These are phyloP conservation scores for Rotaria sp. DNA, from an alignment of 2,888 invertebrate genomes.

Conservation along the genomic window DNA sequence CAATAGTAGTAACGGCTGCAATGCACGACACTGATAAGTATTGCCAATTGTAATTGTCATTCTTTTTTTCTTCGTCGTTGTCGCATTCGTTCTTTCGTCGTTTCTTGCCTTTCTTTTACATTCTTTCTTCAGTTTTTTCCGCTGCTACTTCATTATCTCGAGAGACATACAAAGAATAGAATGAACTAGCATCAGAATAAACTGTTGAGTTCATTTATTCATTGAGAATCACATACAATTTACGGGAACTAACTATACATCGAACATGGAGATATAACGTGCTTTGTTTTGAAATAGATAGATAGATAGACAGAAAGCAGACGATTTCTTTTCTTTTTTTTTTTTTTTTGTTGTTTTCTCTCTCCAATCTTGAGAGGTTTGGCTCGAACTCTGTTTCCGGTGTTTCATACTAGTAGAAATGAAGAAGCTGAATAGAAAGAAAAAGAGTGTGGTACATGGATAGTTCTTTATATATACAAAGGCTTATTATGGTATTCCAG, in stretches of 20 bases:
- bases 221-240: neutral
- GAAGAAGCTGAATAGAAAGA: neutral
- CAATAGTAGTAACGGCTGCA: neutral
- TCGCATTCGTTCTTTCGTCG: neutral
- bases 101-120: neutral
- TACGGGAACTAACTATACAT: neutral
- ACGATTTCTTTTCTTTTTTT: neutral
- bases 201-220: constrained; percentile 3
- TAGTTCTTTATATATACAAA: neutral
- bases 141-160: constrained; percentile 18
- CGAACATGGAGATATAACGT: neutral
- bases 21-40: constrained; percentile 10
- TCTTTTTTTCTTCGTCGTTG: neutral
- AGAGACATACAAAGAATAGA: constrained; percentile 10
- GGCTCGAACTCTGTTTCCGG: neutral
- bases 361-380: neutral
- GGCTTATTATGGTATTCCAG: neutral
- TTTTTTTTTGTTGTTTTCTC: neutral
- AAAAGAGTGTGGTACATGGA: neutral
- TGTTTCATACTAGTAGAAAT: neutral
- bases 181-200: neutral
- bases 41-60: constrained; percentile 22
- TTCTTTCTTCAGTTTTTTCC: neutral
- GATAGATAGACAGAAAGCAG: neutral
- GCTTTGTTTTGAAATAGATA: neutral